Conservation (phyloP, 2,113 vertebrate genomes). For the Nicator chloris region DNA sequence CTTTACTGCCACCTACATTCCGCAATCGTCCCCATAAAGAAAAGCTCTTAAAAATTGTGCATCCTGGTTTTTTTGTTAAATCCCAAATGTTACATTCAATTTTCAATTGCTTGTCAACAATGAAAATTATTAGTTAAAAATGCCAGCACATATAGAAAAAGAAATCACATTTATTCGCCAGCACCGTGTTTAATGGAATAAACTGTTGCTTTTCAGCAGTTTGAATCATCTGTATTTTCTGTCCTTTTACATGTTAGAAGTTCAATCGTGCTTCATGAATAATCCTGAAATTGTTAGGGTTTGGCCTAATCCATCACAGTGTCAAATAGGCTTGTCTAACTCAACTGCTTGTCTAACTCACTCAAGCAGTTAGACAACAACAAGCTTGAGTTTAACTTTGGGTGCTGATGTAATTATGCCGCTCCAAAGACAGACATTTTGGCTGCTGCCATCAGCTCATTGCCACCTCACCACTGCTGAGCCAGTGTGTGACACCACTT, state of each 20-base stretch:
- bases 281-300: not conserved
- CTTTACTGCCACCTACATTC: not conserved
- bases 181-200: not conserved
- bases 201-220: not conserved
- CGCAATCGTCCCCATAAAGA: not conserved
- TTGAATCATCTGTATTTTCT: not conserved
- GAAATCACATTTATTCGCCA: not conserved
- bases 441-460: accelerated
- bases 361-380: not conserved
- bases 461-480: not conserved
- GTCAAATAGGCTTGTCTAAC: no score
- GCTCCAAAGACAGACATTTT: not conserved
- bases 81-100: not conserved
- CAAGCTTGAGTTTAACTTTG: not conserved
- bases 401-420: not conserved
- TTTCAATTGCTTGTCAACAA: not conserved
- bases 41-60: not conserved
- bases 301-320: not conserved
- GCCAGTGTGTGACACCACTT: not conserved
- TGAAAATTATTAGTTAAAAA: not conserved
- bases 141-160: not conserved
- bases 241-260: not conserved
- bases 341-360: no score
- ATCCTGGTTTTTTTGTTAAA: not conserved
- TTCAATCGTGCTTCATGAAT: not conserved